Evolutionary conservation across 2,888 invertebrate genomes (phyloP).

Genomic region (Tetrapedia diversipes): DNA sequence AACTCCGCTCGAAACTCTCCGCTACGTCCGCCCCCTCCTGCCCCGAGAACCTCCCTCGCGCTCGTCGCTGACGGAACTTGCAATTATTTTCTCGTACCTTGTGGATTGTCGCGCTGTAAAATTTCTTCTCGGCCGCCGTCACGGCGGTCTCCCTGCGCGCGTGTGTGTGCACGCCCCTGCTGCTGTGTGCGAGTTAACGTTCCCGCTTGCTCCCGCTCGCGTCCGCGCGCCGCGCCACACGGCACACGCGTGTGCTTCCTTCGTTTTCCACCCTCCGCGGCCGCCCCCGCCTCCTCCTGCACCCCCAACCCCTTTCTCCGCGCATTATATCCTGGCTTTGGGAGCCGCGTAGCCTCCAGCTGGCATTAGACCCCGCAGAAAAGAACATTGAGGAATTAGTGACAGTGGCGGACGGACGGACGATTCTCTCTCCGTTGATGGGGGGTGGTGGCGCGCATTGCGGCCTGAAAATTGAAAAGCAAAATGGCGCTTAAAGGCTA

Average conservation of each 20-base stretch:
- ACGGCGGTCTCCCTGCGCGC: no score
- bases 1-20: slow-evolving; percentile 65
- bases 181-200: neutral
- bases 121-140: slow-evolving; percentile 65
- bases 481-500: slow-evolving; percentile 64
- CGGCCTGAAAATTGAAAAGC: slow-evolving; percentile 63
- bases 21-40: slow-evolving; percentile 14
- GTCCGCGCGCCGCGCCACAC: neutral
- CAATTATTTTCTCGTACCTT: slow-evolving; percentile 82
- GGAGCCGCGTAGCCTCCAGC: slow-evolving; percentile 70
- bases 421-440: slow-evolving; percentile 31
- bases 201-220: neutral
- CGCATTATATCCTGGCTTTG: slow-evolving; percentile 70
- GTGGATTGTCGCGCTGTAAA: slow-evolving; percentile 80
- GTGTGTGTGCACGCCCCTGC: neutral
- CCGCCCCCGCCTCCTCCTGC: slow-evolving; percentile 46
- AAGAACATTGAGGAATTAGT: slow-evolving; percentile 61
- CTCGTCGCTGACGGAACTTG: slow-evolving; percentile 78
- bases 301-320: slow-evolving; percentile 42
- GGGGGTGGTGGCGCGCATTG: slow-evolving; percentile 36
- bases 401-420: slow-evolving; percentile 54
- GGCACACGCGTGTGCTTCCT: slow-evolving; percentile 23
- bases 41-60: slow-evolving; percentile 49
- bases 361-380: slow-evolving; percentile 73
- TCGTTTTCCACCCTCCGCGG: slow-evolving; percentile 32